phyloP scores from a whole-genome alignment of 2,888 invertebrate genomes.

The Noctua janthina region DNA sequence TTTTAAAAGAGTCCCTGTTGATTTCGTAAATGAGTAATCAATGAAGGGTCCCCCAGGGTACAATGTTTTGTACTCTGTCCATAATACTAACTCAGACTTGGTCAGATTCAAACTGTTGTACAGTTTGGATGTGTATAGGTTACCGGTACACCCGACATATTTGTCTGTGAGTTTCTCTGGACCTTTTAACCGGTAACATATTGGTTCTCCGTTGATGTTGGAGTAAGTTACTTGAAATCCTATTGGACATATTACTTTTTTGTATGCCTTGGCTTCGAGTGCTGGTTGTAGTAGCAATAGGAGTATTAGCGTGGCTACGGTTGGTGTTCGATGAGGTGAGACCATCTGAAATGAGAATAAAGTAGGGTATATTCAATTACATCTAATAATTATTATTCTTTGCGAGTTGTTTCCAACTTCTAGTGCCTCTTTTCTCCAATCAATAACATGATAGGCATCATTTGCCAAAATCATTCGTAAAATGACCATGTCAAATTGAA shows the following conservation, averaged over 20 bases:
- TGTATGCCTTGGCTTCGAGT: conserved; percentile 67
- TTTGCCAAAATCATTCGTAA: not conserved
- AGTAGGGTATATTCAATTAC: not conserved
- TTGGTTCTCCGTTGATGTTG: conserved; percentile 66
- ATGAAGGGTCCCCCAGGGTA: conserved; percentile 86
- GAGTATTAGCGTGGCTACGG: conserved; percentile 67
- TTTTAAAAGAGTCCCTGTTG: conserved; percentile 74
- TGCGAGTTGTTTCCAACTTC: not conserved
- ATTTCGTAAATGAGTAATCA: conserved; percentile 81
- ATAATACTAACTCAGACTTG: conserved; percentile 75
- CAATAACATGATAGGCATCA: not conserved
- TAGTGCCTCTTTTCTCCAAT: not conserved
- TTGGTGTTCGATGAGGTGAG: conserved; percentile 64
- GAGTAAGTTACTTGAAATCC: conserved; percentile 79
- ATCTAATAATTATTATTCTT: not conserved
- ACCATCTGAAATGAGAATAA: conserved; percentile 77
- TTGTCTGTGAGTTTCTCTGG: conserved; percentile 82
- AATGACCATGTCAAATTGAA: not conserved
- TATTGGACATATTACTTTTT: conserved; percentile 78
- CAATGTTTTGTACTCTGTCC: conserved; percentile 85
- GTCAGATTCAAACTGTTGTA: conserved; percentile 77
- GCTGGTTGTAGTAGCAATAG: conserved; percentile 69
- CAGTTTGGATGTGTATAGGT: conserved; percentile 78
- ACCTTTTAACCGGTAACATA: conserved; percentile 83
- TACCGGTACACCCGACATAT: conserved; percentile 83